Percentiles rank a stretch among this genome's conserved stretches.
Evolutionary conservation across 2,797 vertebrate species (phyloP).

Genomic region (Crypturellus tataupa): DNA sequence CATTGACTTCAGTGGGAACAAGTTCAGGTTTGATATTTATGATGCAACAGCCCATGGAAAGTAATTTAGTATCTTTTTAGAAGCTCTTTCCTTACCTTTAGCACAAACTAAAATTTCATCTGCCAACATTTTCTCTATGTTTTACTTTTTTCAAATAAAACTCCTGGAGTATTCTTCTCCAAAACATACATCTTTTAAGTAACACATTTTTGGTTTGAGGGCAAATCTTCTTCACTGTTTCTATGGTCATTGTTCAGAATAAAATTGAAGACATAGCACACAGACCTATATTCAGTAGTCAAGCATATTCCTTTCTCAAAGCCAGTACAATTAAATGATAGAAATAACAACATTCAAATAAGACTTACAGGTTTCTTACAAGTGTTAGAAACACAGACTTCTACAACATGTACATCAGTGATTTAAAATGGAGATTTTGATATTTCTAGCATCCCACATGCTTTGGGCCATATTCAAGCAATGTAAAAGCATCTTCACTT

Average conservation of each 20-base stretch:
- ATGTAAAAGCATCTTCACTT: background rate
- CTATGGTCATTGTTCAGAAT: background rate
- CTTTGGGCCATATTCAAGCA: background rate
- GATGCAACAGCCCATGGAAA: background rate
- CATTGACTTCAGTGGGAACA: background rate
- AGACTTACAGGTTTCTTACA: background rate
- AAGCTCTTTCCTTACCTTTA: background rate
- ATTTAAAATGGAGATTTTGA: slow-evolving; percentile 37
- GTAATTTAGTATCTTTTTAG: background rate
- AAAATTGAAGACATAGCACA: background rate
- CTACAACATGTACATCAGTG: background rate
- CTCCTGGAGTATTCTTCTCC: background rate
- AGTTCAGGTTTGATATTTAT: background rate
- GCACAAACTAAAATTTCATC: background rate
- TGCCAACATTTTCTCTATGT: background rate
- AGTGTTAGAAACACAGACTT: background rate
- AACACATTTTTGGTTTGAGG: background rate
- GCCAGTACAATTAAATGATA: background rate
- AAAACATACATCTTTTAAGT: background rate
- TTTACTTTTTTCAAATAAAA: background rate
- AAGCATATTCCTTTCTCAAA: background rate
- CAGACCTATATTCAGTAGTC: background rate
- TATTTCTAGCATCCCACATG: slow-evolving; percentile 29
- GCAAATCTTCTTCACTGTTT: background rate
- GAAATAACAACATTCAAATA: background rate